phyloP scores from a whole-genome alignment of 1,140 invertebrate genomes.

The Panagrolaimus sp. region DNA sequence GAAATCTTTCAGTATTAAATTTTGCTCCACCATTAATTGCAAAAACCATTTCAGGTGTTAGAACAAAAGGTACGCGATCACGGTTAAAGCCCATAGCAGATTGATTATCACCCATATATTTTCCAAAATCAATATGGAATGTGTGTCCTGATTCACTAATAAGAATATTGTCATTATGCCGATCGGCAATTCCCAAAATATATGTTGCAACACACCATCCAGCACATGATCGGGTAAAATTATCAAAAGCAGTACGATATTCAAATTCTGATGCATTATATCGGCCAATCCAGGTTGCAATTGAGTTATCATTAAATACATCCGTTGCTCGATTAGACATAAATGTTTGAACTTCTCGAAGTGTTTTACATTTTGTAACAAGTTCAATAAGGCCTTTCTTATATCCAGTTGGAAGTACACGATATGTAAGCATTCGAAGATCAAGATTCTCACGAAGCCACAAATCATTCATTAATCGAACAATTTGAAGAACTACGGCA shows the following conservation, averaged over 20 bases:
- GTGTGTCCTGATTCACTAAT: constrained; percentile 97
- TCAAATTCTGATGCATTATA: constrained; percentile 93
- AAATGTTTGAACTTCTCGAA: constrained; percentile 78
- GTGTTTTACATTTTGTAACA: constrained; percentile 88
- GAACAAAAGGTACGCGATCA: constrained; percentile 91
- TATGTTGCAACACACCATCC: constrained; percentile 98
- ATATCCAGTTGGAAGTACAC: constrained; percentile 81
- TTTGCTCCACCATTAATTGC: constrained; percentile 91
- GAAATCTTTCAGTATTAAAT: constrained; percentile 82
- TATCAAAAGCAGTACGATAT: constrained; percentile 70
- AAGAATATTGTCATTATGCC: constrained; percentile 99
- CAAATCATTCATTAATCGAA: constrained; percentile 84
- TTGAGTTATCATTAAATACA: constrained; percentile 90
- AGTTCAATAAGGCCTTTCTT: constrained; percentile 87
- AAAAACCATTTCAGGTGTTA: constrained; percentile 97
- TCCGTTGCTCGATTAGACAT: constrained; percentile 78
- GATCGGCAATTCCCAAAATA: constrained; percentile 91
- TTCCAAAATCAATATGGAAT: constrained; percentile 98
- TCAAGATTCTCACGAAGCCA: constrained; percentile 90
- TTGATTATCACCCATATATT: constrained; percentile 95
- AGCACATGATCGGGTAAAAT: constrained; percentile 79
- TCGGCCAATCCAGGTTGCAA: constrained; percentile 92
- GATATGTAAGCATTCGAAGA: constrained; percentile 89
- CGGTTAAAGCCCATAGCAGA: constrained; percentile 73
- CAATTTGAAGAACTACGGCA: constrained; percentile 89